phyloP scores from a whole-genome alignment of 1,140 invertebrate genomes.

The Papilio polyxenes region DNA sequence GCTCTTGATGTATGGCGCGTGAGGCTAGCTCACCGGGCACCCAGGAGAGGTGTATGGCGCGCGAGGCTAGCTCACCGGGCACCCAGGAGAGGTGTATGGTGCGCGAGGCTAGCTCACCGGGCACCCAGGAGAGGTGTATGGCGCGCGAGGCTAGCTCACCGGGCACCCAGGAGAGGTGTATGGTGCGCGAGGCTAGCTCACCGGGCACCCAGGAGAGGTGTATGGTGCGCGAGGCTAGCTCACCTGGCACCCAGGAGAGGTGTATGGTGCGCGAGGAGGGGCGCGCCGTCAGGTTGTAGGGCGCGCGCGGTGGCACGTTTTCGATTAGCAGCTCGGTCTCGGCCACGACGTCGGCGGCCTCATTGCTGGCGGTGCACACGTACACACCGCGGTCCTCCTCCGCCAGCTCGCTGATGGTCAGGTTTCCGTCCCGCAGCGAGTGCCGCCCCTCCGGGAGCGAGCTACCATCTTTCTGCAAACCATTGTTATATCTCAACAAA shows the following conservation, averaged over 20 bases:
- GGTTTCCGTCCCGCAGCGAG: constrained; percentile 88
- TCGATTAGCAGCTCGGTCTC: constrained; percentile 94
- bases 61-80: constrained; percentile 77
- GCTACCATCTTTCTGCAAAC: constrained; percentile 86
- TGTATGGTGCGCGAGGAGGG: constrained; percentile 84
- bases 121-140: constrained; percentile 92
- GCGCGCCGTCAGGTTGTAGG: constrained; percentile 92
- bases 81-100: constrained; percentile 94
- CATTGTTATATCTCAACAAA: no score
- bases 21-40: neutral
- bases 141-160: constrained; percentile 86
- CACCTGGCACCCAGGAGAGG: no score
- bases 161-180: no score
- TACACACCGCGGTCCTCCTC: constrained; percentile 95
- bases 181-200: constrained; percentile 34
- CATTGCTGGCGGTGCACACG: constrained; percentile 95
- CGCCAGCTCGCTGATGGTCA: constrained; percentile 90
- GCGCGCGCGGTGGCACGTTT: constrained; percentile 92
- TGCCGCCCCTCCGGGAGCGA: constrained; percentile 86
- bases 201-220: constrained; percentile 90
- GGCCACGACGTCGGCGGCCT: constrained; percentile 93
- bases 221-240: no score
- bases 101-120: constrained; percentile 82
- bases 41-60: no score
- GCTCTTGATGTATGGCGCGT: no score